phyloP scores from a whole-genome alignment of 2,113 vertebrate genomes.

The Neodon shergylaensis region DNA sequence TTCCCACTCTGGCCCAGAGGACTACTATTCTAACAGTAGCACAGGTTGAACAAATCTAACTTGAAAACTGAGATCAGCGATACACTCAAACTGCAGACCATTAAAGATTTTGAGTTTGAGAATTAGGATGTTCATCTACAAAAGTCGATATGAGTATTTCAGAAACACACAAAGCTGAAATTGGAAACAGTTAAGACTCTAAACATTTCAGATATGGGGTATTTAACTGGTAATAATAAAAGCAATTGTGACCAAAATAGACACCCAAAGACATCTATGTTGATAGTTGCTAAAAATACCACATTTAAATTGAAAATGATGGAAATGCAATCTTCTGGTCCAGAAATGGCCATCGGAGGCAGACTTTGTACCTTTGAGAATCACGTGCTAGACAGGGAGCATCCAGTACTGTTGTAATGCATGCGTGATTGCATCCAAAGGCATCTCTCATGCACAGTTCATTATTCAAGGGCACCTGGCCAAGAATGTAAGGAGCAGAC shows the following conservation, averaged over 20 bases:
- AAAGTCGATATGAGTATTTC: neutral
- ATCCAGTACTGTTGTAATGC: neutral
- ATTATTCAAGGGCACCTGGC: neutral
- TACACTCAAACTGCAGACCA: neutral
- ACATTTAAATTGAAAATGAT: neutral
- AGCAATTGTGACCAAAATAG: neutral
- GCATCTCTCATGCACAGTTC: neutral
- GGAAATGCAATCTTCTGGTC: neutral
- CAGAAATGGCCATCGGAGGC: neutral
- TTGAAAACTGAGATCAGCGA: neutral
- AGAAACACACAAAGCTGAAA: neutral
- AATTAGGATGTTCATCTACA: neutral
- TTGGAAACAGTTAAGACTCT: neutral
- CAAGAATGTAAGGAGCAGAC: neutral
- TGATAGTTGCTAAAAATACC: constrained; percentile 19
- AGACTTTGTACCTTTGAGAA: neutral
- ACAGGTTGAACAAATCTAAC: neutral
- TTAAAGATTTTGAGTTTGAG: neutral
- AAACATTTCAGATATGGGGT: neutral
- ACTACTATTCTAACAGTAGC: neutral
- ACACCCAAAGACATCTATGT: neutral
- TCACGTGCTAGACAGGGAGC: neutral
- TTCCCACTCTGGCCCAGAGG: neutral
- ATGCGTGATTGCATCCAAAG: neutral
- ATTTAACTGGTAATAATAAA: neutral